phyloP scores from a whole-genome alignment of 2,888 invertebrate species.

The Pachymerium ferrugineum region DNA sequence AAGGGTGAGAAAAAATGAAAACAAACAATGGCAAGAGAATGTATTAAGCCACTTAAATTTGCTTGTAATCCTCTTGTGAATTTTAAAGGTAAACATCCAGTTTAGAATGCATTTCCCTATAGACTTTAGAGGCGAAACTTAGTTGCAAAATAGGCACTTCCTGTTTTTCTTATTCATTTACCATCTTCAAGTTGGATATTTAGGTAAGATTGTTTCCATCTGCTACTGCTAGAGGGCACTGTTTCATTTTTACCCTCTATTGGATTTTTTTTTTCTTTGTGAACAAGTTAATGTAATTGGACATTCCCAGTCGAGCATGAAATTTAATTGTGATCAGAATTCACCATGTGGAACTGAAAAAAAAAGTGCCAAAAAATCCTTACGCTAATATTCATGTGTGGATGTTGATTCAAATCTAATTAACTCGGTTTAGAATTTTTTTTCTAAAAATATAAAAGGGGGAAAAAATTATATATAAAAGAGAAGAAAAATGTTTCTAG shows the following conservation, averaged over 20 bases:
- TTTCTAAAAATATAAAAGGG: too few species aligned
- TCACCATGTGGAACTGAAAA: not conserved
- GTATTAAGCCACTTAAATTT: not conserved
- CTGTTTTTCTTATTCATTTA: constrained; percentile 9
- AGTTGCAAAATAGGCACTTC: not conserved
- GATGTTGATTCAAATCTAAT: constrained; percentile 18
- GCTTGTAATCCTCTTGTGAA: not conserved
- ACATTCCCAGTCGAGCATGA: constrained; percentile 18
- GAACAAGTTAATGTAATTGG: constrained; percentile 21
- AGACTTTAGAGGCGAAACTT: not conserved
- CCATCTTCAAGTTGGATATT: not conserved
- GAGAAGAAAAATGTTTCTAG: not conserved
- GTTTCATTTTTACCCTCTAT: not conserved
- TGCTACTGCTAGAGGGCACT: not conserved
- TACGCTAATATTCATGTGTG: not conserved
- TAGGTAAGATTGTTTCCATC: constrained; percentile 6
- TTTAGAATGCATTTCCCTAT: not conserved
- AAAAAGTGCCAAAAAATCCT: not conserved
- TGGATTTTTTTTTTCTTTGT: not conserved
- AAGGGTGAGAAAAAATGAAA: too few species aligned
- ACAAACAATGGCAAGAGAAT: not conserved
- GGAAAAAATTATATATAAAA: too few species aligned
- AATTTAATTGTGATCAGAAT: constrained; percentile 14
- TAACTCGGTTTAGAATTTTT: not conserved
- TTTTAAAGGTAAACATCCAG: not conserved